Evolutionary conservation across 2,888 invertebrate species (phyloP), one percentile per base, ranked within the genome.

Genomic region (Pammene aurita): DNA sequence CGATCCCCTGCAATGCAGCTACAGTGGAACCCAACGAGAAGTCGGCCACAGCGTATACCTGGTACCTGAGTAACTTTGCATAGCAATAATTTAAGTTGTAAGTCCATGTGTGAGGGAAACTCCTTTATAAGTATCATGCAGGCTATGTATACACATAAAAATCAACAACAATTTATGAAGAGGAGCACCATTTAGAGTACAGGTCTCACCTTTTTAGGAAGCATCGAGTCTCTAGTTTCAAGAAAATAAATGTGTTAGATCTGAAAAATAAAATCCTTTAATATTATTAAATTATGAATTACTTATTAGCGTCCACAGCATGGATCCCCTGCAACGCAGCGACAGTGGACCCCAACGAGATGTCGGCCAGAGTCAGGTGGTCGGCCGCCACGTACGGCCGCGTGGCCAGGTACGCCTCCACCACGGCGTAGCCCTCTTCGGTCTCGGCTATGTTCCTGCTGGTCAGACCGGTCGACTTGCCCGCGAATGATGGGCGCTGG

Each of bases 321-420:
- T 74, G 80, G 44, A 84, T 73, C 41, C 66, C 72, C 66, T 78
- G 78, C 44, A 78, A 64, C 1, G 80, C 78, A 2, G 78, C 74
- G 5, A 82, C 79, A 0, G 80, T 82, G 5, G 83, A 71, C 0
- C 84, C 85, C 5, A 76, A 74, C 1, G 80, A 74, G 7, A 84
- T 67, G 73, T 85, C 85, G 0, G 84, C 85, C 7, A 85, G 66
- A 5, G 85, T 85, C 9, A 83, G 74, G 6, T 72, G 78, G 34
- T 82, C 78, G 0, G 78, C 66, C 2, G 83, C 84, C 0, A 85
- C 64, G 68, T 77, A 85, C 0, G 73, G 71, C 5, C 76, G 68
- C 0, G 66, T 26, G 0, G 72, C 52, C 4, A 85, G 71, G 55
- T 82, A 85, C 0, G 76, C 76, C 16, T 85, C 83, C 0, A 83